Base-by-base conservation (phyloP, 2,888 invertebrate species). In the Helicoverpa assulta region DNA sequence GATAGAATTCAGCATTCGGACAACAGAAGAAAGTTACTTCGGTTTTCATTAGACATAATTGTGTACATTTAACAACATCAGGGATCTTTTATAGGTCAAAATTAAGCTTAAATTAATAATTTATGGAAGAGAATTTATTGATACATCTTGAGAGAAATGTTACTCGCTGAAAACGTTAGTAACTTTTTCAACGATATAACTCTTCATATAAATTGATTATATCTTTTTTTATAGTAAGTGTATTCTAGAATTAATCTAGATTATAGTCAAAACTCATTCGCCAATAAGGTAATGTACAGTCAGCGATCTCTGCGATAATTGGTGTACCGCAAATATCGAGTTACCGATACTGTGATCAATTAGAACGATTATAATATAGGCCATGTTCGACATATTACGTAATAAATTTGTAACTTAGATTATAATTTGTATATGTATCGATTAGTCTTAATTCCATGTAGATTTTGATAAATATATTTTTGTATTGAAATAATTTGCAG, bases 311-410 rank as follows among this genome's bases (percentile, higher is more conserved):
- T 83, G 62, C 67, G 59, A 56, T 66, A 70, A 73, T 73, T 80
- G 77, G 73, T 78, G 62, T 68, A 78, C 62, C 68, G 70, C 73
- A 78, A 83, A 72, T 73, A 79, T 76, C 75, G 68, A 88, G 92
- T 92, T 92, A 92, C 93, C 93, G 87, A 85, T 86, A 87, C 90
- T 93, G 93, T 92, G 92, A 93, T 93, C 86, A 85, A 86, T 86
- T 87, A 87, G 80, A 81, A 84, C 78, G 77, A 81, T 81, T 85
- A 57, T 85, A 86, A 84, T 85, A 85, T 80, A 90, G 82, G 85
- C 85, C 84, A 85, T 70, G 78, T 74, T 70, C 67, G 55, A 77
- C 84, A 83, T 81, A 66, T 73, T 67, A 78, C 65, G 58, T 83
- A 78, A 79, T 84, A 54, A 75, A 78, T 72, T 64, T 70, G 54